Conservation (phyloP, 2,888 invertebrate species). For the Orthosia cruda region DNA sequence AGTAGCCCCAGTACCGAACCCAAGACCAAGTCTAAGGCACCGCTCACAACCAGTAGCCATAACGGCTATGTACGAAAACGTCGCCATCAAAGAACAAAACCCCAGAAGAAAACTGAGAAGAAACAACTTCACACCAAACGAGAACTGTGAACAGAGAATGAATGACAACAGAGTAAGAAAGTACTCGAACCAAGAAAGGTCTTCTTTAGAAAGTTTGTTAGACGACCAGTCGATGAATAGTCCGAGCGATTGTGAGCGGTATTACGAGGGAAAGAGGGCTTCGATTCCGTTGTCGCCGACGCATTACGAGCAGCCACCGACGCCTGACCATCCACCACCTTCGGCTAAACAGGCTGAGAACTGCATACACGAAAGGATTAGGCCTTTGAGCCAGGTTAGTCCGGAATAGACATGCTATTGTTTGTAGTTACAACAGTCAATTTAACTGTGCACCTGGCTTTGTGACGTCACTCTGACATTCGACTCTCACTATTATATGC, state of each 20-base stretch:
- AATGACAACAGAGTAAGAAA: conserved; percentile 85
- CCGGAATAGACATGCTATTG: conserved; percentile 75
- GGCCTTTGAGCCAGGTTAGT: conserved; percentile 97
- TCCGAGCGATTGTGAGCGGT: conserved; percentile 88
- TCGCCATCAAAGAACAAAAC: conserved; percentile 94
- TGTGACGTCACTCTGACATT: no score
- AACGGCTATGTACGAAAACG: conserved; percentile 94
- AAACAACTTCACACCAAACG: conserved; percentile 92
- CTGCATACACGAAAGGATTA: conserved; percentile 97
- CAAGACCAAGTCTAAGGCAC: conserved; percentile 87
- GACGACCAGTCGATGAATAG: conserved; percentile 92
- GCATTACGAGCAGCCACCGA: conserved; percentile 97
- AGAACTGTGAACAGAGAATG: conserved; percentile 92
- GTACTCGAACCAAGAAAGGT: conserved; percentile 90
- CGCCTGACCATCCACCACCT: conserved; percentile 98
- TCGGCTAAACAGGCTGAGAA: conserved; percentile 97
- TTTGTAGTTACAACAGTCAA: conserved; percentile 25
- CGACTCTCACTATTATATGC: no score
- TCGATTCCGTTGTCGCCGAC: conserved; percentile 96
- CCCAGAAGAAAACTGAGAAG: conserved; percentile 94
- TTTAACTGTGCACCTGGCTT: no score
- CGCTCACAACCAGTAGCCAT: conserved; percentile 94
- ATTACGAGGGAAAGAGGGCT: conserved; percentile 85
- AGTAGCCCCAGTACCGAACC: conserved; percentile 87
- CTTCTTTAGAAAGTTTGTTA: conserved; percentile 92